Conservation (phyloP, 2,888 invertebrate genomes). For the Drosophila helvetica region DNA sequence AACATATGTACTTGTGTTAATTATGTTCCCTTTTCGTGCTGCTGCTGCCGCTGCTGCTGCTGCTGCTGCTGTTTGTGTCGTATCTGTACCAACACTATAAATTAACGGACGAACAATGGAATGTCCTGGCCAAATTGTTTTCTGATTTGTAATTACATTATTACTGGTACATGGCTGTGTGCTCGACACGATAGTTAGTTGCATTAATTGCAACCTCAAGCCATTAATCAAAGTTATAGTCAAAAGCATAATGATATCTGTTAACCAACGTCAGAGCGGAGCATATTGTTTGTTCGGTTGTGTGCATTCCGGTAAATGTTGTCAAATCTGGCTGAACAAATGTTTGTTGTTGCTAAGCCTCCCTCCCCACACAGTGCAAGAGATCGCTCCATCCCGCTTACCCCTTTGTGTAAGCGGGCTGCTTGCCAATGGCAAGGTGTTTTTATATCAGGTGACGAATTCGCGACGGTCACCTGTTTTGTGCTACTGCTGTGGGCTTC, state of each 20-base stretch:
- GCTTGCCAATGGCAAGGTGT: background rate
- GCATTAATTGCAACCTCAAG: constrained; percentile 41
- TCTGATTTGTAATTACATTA: constrained; percentile 40
- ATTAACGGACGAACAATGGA: constrained; percentile 46
- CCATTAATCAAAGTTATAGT: constrained; percentile 21
- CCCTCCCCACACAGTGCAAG: background rate
- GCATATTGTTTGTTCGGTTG: background rate
- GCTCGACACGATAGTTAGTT: constrained; percentile 45
- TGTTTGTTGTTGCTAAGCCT: background rate
- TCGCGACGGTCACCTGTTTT: background rate
- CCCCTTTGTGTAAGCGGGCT: too few relatives aligned
- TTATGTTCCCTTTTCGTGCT: constrained; percentile 33
- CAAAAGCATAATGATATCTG: constrained; percentile 14
- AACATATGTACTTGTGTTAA: constrained; percentile 45
- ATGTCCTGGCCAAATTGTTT: constrained; percentile 40
- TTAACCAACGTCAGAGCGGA: background rate
- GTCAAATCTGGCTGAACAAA: background rate
- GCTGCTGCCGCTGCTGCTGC: constrained; percentile 1
- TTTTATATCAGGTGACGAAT: background rate
- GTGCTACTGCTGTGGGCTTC: too few relatives aligned
- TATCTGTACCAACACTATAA: constrained; percentile 35
- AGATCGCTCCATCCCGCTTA: background rate
- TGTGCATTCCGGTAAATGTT: background rate
- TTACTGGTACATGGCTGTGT: constrained; percentile 17
- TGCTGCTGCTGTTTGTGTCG: constrained; percentile 12